phyloP scores from a whole-genome alignment of 2,888 invertebrate species.

The Drosophila bunnanda region DNA sequence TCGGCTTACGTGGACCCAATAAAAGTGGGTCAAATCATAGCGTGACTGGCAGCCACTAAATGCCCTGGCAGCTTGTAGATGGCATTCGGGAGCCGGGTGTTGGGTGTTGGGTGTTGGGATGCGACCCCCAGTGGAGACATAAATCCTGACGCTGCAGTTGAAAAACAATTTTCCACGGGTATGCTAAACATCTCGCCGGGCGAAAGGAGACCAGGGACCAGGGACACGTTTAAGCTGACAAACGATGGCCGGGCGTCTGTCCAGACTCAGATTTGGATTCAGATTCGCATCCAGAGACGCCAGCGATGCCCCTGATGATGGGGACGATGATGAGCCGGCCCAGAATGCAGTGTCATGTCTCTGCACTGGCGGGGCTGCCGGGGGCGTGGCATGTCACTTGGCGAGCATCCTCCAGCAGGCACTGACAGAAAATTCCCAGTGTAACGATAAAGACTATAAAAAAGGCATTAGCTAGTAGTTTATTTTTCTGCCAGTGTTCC shows the following conservation, averaged over 20 bases:
- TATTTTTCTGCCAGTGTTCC: constrained; percentile 4
- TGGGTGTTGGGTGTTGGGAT: constrained; percentile 9
- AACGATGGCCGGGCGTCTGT: constrained; percentile 50
- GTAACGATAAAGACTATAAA: not conserved
- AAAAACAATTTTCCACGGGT: constrained; percentile 79
- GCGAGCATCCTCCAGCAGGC: constrained; percentile 14
- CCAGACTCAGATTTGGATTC: constrained; percentile 50
- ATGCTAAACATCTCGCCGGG: constrained; percentile 74
- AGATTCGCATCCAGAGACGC: constrained; percentile 49
- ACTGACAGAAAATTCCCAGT: constrained; percentile 19
- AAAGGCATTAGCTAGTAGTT: no score
- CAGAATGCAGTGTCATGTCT: constrained; percentile 50
- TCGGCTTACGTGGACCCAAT: constrained; percentile 65
- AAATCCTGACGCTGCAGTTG: constrained; percentile 78
- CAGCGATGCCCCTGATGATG: constrained; percentile 30
- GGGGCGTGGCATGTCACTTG: constrained; percentile 40
- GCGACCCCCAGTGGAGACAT: constrained; percentile 54
- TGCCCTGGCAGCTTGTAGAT: constrained; percentile 35
- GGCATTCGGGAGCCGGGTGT: not conserved
- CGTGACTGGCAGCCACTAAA: constrained; percentile 71
- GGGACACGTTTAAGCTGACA: constrained; percentile 55
- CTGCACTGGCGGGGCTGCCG: constrained; percentile 21
- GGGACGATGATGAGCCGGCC: constrained; percentile 35
- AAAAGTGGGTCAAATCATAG: constrained; percentile 72
- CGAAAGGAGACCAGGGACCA: constrained; percentile 6